phyloP scores from a whole-genome alignment of 2,888 invertebrate species.

The Zeuzera pyrina region DNA sequence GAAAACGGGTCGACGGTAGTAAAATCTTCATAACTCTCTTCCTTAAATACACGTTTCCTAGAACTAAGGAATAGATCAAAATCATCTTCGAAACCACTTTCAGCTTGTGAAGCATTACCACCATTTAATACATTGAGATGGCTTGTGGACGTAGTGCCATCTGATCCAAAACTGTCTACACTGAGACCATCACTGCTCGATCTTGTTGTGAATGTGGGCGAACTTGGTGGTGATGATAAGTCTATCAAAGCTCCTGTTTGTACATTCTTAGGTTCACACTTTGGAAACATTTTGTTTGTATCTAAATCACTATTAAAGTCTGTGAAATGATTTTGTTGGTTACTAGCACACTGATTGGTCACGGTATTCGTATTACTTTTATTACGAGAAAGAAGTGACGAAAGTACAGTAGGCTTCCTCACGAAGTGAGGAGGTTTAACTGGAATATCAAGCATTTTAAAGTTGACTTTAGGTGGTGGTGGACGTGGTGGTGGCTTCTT shows the following conservation, averaged over 20 bases:
- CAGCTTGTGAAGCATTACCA: slow-evolving; percentile 80
- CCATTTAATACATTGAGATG: slow-evolving; percentile 70
- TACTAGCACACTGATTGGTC: slow-evolving; percentile 14
- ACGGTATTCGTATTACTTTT: slow-evolving; percentile 32
- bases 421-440: slow-evolving; percentile 69
- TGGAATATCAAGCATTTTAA: slow-evolving; percentile 49
- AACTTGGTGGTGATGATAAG: slow-evolving; percentile 80
- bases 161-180: slow-evolving; percentile 83
- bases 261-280: slow-evolving; percentile 58
- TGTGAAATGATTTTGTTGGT: slow-evolving; percentile 13
- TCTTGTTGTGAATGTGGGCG: slow-evolving; percentile 81
- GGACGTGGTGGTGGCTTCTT: slow-evolving; percentile 82
- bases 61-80: slow-evolving; percentile 77
- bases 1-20: slow-evolving; percentile 71
- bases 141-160: slow-evolving; percentile 74
- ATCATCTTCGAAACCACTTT: slow-evolving; percentile 89
- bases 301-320: slow-evolving; percentile 45
- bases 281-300: slow-evolving; percentile 52
- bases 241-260: slow-evolving; percentile 77
- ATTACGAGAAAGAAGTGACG: slow-evolving; percentile 48
- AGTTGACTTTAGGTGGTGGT: slow-evolving; percentile 78
- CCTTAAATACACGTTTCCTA: slow-evolving; percentile 47
- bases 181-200: slow-evolving; percentile 83
- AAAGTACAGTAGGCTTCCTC: slow-evolving; percentile 60
- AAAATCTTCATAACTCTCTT: slow-evolving; percentile 69